A percentile compares a stretch with the other conserved stretches of the same genome.
Evolutionary conservation across 2,113 vertebrate genomes (phyloP).

Genomic region (Lucifuga dentata): DNA sequence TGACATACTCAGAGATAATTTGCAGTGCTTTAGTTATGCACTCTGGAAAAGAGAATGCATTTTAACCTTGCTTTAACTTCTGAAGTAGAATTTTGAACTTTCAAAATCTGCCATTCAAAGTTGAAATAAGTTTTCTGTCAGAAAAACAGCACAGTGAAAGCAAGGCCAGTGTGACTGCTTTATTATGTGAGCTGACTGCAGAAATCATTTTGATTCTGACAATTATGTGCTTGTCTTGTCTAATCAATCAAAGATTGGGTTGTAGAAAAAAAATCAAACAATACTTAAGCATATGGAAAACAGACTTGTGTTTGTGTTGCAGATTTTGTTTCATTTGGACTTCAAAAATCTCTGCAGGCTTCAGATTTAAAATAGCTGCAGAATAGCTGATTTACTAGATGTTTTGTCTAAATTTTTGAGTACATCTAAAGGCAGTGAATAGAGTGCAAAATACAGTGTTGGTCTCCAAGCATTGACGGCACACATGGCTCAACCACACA

Average conservation of each 20-base stretch:
- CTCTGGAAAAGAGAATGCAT: not conserved
- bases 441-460: not conserved
- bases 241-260: constrained; percentile 51
- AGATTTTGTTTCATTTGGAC: not conserved
- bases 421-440: constrained; percentile 10
- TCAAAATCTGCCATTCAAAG: constrained; percentile 4
- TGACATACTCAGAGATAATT: too few species aligned
- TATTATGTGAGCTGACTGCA: constrained; percentile 60
- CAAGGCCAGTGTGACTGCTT: constrained; percentile 60
- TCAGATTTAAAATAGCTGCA: not conserved
- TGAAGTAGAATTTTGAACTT: not conserved
- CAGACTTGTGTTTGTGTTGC: constrained; percentile 4
- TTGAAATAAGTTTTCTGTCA: constrained; percentile 4
- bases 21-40: too few species aligned
- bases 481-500: too few species aligned
- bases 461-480: constrained; percentile 18
- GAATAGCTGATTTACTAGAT: constrained; percentile 26
- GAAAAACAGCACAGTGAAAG: too few species aligned
- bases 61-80: too few species aligned
- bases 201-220: constrained; percentile 57
- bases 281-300: not conserved
- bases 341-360: not conserved
- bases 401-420: constrained; percentile 29
- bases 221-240: constrained; percentile 17
- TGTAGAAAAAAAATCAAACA: constrained; percentile 11